Evolutionary conservation across 2,888 invertebrate species (phyloP).

Genomic region (Drosophila meridionalis): DNA sequence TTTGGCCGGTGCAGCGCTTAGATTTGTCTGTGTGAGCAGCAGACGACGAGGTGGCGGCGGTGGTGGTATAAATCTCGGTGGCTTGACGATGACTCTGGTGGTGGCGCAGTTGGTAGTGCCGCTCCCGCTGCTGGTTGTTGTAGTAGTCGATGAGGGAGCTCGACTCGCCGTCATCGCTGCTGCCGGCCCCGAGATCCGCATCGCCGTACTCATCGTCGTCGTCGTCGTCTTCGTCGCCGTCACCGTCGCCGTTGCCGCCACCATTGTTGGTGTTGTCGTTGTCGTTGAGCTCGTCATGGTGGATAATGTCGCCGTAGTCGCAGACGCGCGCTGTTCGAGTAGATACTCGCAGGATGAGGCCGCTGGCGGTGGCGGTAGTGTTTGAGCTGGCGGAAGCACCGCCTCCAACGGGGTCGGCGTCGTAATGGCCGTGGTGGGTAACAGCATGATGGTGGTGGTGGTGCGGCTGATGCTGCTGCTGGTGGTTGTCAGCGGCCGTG

Average conservation of each 20-base stretch:
- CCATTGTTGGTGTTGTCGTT: slow-evolving; percentile 28
- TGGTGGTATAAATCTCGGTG: slow-evolving; percentile 83
- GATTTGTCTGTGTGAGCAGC: slow-evolving; percentile 83
- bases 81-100: slow-evolving; percentile 73
- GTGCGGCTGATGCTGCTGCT: slow-evolving; percentile 26
- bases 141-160: slow-evolving; percentile 87
- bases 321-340: slow-evolving; percentile 80
- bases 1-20: slow-evolving; percentile 69
- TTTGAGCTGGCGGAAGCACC: slow-evolving; percentile 22
- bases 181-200: slow-evolving; percentile 60
- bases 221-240: slow-evolving; percentile 81
- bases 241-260: slow-evolving; percentile 79
- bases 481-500: slow-evolving; percentile 69
- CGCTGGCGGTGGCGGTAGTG: slow-evolving; percentile 53
- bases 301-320: slow-evolving; percentile 40
- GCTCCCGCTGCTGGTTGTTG: slow-evolving; percentile 87
- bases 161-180: slow-evolving; percentile 85
- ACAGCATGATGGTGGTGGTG: slow-evolving; percentile 56
- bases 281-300: slow-evolving; percentile 39
- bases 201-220: slow-evolving; percentile 81
- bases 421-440: slow-evolving; percentile 73
- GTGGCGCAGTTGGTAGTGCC: slow-evolving; percentile 84
- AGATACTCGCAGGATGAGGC: slow-evolving; percentile 84
- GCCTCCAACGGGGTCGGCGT: slow-evolving; percentile 13
- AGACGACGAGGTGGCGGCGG: slow-evolving; percentile 84